Evolutionary conservation across 2,888 invertebrate species (phyloP).

Genomic region (Pseudoips prasinana): DNA sequence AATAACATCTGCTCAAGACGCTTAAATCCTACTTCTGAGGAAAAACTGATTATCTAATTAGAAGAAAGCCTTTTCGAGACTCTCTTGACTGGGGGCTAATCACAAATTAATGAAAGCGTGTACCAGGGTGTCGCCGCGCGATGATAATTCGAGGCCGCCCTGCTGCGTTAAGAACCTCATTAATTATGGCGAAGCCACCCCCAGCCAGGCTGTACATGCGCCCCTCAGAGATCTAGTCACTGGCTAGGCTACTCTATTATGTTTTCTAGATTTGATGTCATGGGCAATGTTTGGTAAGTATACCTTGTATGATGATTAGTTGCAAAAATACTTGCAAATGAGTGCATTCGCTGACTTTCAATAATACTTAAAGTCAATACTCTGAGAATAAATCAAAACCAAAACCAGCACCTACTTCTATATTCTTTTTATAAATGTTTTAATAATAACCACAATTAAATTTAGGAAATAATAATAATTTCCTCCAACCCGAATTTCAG

Average conservation of each 20-base stretch:
- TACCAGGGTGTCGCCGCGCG: slow-evolving; percentile 68
- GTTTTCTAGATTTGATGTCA: slow-evolving; percentile 2
- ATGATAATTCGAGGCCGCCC: slow-evolving; percentile 78
- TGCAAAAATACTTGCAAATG: too few relatives aligned
- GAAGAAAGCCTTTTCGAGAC: slow-evolving; percentile 66
- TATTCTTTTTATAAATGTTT: too few relatives aligned
- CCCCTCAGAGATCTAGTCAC: slow-evolving; percentile 47
- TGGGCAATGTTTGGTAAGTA: neutral
- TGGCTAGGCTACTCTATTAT: slow-evolving; percentile 13
- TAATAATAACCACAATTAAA: too few relatives aligned
- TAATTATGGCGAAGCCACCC: slow-evolving; percentile 76
- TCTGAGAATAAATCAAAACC: too few relatives aligned
- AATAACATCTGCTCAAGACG: slow-evolving; percentile 50
- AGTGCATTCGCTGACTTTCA: too few relatives aligned
- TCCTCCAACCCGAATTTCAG: too few relatives aligned
- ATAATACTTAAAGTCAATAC: too few relatives aligned
- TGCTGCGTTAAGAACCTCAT: slow-evolving; percentile 79
- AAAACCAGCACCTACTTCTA: too few relatives aligned
- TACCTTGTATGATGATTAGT: too few relatives aligned
- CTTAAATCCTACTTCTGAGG: slow-evolving; percentile 49
- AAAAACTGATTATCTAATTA: slow-evolving; percentile 77
- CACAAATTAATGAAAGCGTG: slow-evolving; percentile 79
- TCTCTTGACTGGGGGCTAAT: slow-evolving; percentile 74
- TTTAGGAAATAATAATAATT: too few relatives aligned
- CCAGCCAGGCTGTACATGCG: slow-evolving; percentile 38